Percentiles rank a stretch among this genome's conserved stretches.
Conservation (phyloP, 2,797 vertebrate genomes). For the Sparus aurata region DNA sequence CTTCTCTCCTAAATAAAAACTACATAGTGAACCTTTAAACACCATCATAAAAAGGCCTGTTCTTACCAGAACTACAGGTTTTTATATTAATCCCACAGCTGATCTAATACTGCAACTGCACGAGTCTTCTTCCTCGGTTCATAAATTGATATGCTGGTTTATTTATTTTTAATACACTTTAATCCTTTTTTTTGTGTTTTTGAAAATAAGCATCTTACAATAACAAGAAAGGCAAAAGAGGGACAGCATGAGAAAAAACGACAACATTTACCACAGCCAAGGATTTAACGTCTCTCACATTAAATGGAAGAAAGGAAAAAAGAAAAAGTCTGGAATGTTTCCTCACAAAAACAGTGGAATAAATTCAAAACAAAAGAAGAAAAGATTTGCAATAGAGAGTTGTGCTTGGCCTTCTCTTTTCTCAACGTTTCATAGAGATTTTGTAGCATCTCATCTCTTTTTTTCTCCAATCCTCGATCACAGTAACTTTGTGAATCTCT, state of each 20-base stretch:
- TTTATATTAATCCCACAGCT: conserved; percentile 14
- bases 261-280: conserved; percentile 73
- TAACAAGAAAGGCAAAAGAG: conserved; percentile 71
- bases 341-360: conserved; percentile 64
- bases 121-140: conserved; percentile 65
- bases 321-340: conserved; percentile 73
- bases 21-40: no score
- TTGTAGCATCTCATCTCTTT: conserved; percentile 37
- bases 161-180: conserved; percentile 71
- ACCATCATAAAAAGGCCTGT: neutral
- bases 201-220: conserved; percentile 74
- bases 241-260: conserved; percentile 63
- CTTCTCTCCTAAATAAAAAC: no score
- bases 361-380: conserved; percentile 51
- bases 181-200: conserved; percentile 12
- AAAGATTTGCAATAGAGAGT: conserved; percentile 59
- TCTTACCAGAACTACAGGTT: conserved; percentile 15
- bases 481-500: conserved; percentile 34
- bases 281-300: conserved; percentile 65
- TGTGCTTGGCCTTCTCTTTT: conserved; percentile 79
- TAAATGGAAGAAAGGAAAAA: conserved; percentile 50
- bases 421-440: conserved; percentile 38
- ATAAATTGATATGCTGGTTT: conserved; percentile 74
- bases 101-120: conserved; percentile 46
- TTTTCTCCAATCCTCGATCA: conserved; percentile 23